phyloP scores from a whole-genome alignment of 2,888 invertebrate genomes.

The Heliconius erato region DNA sequence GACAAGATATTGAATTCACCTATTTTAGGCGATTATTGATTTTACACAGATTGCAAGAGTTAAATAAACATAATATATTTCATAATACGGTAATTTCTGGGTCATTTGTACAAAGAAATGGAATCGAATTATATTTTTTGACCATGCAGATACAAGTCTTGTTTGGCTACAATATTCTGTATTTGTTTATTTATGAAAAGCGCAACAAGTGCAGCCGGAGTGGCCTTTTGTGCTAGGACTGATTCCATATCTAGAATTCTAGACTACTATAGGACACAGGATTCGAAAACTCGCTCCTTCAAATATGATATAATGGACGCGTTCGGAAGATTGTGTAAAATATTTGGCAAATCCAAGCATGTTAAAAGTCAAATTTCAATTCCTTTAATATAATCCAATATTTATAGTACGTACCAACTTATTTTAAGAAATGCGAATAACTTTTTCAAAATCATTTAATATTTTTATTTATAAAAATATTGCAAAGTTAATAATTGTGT shows the following conservation, averaged over 20 bases:
- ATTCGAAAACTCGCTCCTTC: constrained; percentile 23
- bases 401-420: not conserved
- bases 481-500: too few relatives aligned
- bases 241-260: not conserved
- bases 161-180: not conserved
- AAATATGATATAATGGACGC: not conserved
- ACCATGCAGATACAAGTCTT: too few relatives aligned
- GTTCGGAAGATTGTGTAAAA: constrained; percentile 6
- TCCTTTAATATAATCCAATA: not conserved
- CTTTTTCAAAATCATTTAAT: too few relatives aligned
- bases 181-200: not conserved
- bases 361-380: too few relatives aligned
- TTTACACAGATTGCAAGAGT: not conserved
- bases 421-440: too few relatives aligned
- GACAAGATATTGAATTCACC: not conserved
- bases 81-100: not conserved
- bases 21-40: constrained; percentile 14
- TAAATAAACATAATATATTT: not conserved
- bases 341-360: not conserved
- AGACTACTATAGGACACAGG: not conserved
- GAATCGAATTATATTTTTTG: not conserved
- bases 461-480: too few relatives aligned
- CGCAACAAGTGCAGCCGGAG: not conserved
- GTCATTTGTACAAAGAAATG: not conserved
- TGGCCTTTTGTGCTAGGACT: not conserved